Evolutionary conservation across 1,140 invertebrate genomes (phyloP).

Genomic region (Drosophila pandora): DNA sequence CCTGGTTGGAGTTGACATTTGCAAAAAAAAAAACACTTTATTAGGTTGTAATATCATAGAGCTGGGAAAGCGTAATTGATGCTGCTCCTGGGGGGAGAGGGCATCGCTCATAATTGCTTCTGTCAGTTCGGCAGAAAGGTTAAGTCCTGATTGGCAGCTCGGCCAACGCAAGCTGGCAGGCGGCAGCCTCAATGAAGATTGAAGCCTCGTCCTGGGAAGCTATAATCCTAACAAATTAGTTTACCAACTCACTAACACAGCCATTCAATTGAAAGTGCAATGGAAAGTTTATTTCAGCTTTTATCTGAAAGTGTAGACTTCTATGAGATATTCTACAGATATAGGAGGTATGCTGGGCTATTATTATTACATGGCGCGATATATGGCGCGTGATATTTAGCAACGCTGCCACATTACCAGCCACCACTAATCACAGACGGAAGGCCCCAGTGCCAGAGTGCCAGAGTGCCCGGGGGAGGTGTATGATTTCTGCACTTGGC

Average conservation of each 20-base stretch:
- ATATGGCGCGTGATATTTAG: slow-evolving; percentile 66
- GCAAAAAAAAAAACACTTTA: slow-evolving; percentile 4
- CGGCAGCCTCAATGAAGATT: slow-evolving; percentile 47
- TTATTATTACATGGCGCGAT: slow-evolving; percentile 46
- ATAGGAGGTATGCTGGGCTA: slow-evolving; percentile 16
- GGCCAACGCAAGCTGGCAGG: slow-evolving; percentile 35
- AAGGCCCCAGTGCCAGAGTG: background rate
- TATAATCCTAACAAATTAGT: slow-evolving; percentile 45
- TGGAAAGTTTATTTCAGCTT: no score
- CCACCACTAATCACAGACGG: slow-evolving; percentile 60
- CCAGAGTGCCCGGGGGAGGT: background rate
- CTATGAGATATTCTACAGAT: background rate
- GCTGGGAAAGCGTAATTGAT: slow-evolving; percentile 4
- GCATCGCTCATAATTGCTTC: slow-evolving; percentile 36
- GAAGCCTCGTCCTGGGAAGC: slow-evolving; percentile 8
- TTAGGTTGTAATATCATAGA: slow-evolving; percentile 32
- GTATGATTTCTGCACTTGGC: slow-evolving; percentile 27
- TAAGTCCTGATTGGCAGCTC: slow-evolving; percentile 49
- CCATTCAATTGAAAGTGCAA: slow-evolving; percentile 44
- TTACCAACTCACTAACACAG: slow-evolving; percentile 33
- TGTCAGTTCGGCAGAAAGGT: slow-evolving; percentile 48
- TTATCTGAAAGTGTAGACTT: no score
- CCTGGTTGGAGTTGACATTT: slow-evolving; percentile 29
- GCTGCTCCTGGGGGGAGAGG: background rate
- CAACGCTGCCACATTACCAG: slow-evolving; percentile 59